Evolutionary conservation across 2,888 invertebrate genomes (phyloP).

Genomic region (Melikaiella ostensackeni): DNA sequence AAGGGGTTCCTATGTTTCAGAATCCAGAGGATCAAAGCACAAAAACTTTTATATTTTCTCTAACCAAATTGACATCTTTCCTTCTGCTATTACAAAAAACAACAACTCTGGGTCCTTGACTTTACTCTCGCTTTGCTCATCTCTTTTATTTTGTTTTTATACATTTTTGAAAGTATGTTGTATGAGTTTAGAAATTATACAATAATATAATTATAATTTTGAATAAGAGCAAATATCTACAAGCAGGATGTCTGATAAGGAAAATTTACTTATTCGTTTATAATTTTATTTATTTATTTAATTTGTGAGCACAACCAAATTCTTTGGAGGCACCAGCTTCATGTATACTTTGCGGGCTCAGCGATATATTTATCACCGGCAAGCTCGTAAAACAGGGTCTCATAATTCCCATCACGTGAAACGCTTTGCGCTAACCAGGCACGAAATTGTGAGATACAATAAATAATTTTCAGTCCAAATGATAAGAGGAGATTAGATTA

Average conservation of each 20-base stretch:
- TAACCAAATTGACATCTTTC: neutral
- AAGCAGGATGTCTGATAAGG: neutral
- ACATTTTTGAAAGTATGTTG: no score
- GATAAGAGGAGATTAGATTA: conserved; percentile 25
- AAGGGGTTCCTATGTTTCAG: conserved; percentile 25
- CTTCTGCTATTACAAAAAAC: no score
- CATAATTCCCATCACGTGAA: conserved; percentile 12
- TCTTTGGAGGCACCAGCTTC: conserved; percentile 4
- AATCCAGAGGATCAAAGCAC: neutral
- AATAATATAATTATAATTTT: neutral
- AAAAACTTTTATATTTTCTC: neutral
- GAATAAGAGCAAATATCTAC: neutral
- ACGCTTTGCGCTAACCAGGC: neutral
- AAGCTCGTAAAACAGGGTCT: conserved; percentile 39
- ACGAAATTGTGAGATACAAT: conserved; percentile 6
- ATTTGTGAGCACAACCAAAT: neutral
- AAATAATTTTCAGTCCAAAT: conserved; percentile 17
- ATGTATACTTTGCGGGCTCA: conserved; percentile 44
- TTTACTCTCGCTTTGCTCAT: no score
- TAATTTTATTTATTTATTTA: neutral
- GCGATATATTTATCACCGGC: conserved; percentile 43
- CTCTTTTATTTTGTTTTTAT: no score
- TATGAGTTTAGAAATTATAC: no score
- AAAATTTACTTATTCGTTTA: no score
- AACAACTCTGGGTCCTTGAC: no score